phyloP scores from a whole-genome alignment of 2,113 vertebrate species.

The Apaloderma vittatum region DNA sequence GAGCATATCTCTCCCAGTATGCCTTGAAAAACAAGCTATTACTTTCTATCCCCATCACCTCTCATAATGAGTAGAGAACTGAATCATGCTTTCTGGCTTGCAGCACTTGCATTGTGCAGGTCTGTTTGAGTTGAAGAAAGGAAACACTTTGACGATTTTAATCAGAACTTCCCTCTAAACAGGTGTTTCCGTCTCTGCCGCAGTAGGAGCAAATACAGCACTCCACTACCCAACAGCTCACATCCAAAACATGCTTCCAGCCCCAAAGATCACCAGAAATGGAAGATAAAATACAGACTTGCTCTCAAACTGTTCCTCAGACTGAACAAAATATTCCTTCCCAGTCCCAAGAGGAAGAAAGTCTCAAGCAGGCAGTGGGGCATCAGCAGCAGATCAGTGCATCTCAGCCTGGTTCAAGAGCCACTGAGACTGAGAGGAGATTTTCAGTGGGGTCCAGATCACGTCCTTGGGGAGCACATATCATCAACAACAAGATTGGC shows the following conservation, averaged over 20 bases:
- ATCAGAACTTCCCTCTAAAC: slow-evolving; percentile 52
- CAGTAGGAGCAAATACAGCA: background rate
- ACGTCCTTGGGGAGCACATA: background rate
- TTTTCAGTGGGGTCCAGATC: background rate
- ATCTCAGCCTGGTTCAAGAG: slow-evolving; percentile 1
- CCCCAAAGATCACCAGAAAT: background rate
- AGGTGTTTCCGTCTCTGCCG: background rate
- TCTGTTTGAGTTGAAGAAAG: slow-evolving; percentile 26
- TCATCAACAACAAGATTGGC: background rate
- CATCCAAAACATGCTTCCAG: background rate
- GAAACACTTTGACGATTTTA: slow-evolving; percentile 24
- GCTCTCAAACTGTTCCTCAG: background rate
- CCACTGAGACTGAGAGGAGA: background rate
- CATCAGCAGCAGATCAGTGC: background rate
- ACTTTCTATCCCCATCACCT: background rate
- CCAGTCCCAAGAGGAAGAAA: background rate
- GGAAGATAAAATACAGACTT: background rate
- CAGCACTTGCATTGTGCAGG: background rate
- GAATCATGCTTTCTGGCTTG: slow-evolving; percentile 27
- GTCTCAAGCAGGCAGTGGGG: background rate
- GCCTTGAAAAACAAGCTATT: background rate
- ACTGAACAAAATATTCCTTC: background rate
- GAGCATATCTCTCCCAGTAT: background rate
- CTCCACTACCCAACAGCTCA: background rate
- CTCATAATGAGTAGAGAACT: background rate